Percentiles rank a stretch among this genome's conserved stretches.
Evolutionary conservation across 2,888 invertebrate genomes (phyloP).

Genomic region (Mythimna vitellina): DNA sequence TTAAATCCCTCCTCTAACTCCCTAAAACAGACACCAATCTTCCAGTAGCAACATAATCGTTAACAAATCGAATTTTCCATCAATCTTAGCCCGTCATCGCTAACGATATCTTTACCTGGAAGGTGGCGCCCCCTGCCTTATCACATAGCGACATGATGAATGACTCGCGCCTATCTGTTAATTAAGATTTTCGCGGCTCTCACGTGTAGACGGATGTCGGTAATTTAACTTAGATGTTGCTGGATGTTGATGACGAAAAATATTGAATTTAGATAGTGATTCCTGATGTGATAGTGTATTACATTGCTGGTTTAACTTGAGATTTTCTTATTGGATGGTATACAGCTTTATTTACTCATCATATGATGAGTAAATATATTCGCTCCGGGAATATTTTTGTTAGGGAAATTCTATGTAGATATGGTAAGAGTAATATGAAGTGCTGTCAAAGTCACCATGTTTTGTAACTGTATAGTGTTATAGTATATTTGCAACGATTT

Average conservation of each 20-base stretch:
- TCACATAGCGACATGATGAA: slow-evolving; percentile 84
- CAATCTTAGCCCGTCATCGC: slow-evolving; percentile 79
- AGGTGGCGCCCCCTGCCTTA: slow-evolving; percentile 77
- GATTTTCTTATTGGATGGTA: background rate
- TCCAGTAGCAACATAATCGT: slow-evolving; percentile 48
- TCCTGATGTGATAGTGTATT: slow-evolving; percentile 24
- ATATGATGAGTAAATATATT: background rate
- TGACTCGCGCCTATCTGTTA: slow-evolving; percentile 88
- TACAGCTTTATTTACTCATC: no score
- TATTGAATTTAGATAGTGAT: slow-evolving; percentile 60
- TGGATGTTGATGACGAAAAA: slow-evolving; percentile 58
- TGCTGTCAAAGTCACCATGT: no score
- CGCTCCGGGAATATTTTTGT: background rate
- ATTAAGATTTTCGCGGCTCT: slow-evolving; percentile 89
- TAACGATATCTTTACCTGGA: slow-evolving; percentile 76
- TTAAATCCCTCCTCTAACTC: background rate
- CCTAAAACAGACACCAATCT: slow-evolving; percentile 11
- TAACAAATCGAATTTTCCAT: slow-evolving; percentile 67
- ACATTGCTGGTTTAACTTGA: background rate
- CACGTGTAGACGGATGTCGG: slow-evolving; percentile 86
- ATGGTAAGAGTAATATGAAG: no score
- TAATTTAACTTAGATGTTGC: slow-evolving; percentile 86
- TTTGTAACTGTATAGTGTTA: no score
- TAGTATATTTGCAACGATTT: no score
- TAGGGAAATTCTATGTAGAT: background rate